These are phyloP conservation scores for Xestia ashworthii DNA, from an alignment of 2,888 invertebrate genomes.

Conservation along the genomic window DNA sequence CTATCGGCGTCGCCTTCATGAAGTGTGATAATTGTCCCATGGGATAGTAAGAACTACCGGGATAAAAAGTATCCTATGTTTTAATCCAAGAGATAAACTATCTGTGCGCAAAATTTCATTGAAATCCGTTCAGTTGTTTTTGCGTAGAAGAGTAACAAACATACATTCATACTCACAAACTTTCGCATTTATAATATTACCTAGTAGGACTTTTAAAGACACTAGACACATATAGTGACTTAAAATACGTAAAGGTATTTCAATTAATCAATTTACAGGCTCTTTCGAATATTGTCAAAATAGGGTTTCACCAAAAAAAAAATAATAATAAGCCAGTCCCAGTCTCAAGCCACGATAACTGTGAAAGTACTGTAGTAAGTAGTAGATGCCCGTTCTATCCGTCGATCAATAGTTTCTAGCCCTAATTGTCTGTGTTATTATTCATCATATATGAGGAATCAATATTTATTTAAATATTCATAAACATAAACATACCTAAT, in stretches of 20 bases:
- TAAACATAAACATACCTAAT: not conserved
- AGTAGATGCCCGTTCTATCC: not conserved
- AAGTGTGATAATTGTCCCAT: too few relatives aligned
- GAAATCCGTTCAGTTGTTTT: too few relatives aligned
- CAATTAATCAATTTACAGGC: not conserved
- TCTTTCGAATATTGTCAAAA: not conserved
- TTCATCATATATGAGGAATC: not conserved
- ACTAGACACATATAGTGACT: not conserved
- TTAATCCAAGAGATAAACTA: too few relatives aligned
- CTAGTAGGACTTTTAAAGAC: not conserved
- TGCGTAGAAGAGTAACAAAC: too few relatives aligned
- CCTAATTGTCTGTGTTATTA: not conserved
- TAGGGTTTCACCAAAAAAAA: not conserved
- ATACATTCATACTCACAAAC: too few relatives aligned
- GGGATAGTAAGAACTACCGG: too few relatives aligned
- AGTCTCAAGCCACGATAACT: not conserved
- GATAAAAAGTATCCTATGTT: too few relatives aligned
- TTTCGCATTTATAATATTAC: too few relatives aligned
- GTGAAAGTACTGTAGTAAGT: not conserved
- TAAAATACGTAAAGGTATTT: not conserved
- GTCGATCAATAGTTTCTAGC: not conserved
- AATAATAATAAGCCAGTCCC: not conserved
- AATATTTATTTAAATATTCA: not conserved
- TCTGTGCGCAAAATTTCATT: too few relatives aligned
- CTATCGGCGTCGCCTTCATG: too few relatives aligned